phyloP scores from a whole-genome alignment of 2,888 invertebrate genomes.

The Itoplectis maculator region DNA sequence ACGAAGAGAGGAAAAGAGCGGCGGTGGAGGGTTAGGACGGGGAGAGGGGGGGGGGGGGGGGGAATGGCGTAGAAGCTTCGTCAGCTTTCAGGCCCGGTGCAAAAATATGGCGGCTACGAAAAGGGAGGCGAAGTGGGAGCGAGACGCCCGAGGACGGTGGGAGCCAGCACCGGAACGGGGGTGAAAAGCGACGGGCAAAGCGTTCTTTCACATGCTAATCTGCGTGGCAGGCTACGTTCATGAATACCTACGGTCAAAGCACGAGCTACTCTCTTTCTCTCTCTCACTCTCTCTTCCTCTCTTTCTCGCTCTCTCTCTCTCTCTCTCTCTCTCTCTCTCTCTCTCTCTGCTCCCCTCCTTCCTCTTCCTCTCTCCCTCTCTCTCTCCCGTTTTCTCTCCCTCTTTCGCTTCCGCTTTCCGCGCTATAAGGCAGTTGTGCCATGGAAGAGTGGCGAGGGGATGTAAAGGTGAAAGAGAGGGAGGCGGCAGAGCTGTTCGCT shows the following conservation, averaged over 20 bases:
- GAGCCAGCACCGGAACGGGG: conserved; percentile 42
- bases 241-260: conserved; percentile 84
- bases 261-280: conserved; percentile 59
- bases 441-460: conserved; percentile 28
- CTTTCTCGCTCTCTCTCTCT: neutral
- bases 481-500: conserved; percentile 40
- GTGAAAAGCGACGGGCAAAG: conserved; percentile 80
- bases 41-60: neutral
- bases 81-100: conserved; percentile 53
- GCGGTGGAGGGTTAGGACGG: conserved; percentile 31
- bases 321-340: conserved; percentile 39
- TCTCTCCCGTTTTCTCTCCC: conserved; percentile 23
- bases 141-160: conserved; percentile 24
- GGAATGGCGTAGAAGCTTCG: conserved; percentile 53
- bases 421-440: conserved; percentile 54
- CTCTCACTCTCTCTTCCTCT: conserved; percentile 37
- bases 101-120: conserved; percentile 66
- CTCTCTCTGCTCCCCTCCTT: conserved; percentile 27
- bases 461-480: conserved; percentile 54
- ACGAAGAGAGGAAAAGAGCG: conserved; percentile 43
- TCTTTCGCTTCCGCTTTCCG: conserved; percentile 48
- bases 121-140: conserved; percentile 51
- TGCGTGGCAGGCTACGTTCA: conserved; percentile 80
- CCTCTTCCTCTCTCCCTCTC: conserved; percentile 10
- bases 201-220: conserved; percentile 84